Conservation (phyloP, 35 echinoderm and acorn worm species). For the Patiria miniata region DNA sequence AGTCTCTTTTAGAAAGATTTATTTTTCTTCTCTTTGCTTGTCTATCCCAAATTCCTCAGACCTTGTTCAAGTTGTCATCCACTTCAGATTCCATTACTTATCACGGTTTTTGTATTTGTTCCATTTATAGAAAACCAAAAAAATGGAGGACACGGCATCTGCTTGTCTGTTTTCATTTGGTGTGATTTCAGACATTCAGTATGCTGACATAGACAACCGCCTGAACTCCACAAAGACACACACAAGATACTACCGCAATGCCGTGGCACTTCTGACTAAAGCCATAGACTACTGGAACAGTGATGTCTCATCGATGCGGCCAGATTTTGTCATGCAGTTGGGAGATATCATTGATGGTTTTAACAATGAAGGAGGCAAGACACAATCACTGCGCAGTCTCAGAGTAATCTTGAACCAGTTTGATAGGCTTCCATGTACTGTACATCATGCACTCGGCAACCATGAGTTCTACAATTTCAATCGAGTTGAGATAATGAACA, state of each 20-base stretch:
- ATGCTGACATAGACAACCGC: conserved; percentile 69
- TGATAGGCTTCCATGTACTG: conserved; percentile 36
- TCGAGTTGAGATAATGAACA: conserved; percentile 54
- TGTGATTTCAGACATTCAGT: conserved; percentile 88
- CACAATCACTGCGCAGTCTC: conserved; percentile 25
- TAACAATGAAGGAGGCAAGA: conserved; percentile 51
- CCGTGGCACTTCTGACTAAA: conserved; percentile 40
- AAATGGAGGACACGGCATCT: not conserved
- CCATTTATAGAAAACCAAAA: too few relatives aligned
- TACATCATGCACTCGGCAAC: conserved; percentile 79
- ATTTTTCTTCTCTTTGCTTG: too few relatives aligned
- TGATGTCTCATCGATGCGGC: not conserved
- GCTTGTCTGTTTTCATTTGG: conserved; percentile 75
- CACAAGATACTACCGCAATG: conserved; percentile 79
- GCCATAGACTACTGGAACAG: conserved; percentile 69
- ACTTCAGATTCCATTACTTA: too few relatives aligned
- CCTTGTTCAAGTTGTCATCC: too few relatives aligned
- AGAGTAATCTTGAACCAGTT: conserved; percentile 50
- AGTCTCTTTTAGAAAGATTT: too few relatives aligned
- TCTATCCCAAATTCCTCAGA: too few relatives aligned
- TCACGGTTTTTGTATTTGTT: too few relatives aligned
- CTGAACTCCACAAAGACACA: conserved; percentile 45
- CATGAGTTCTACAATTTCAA: conserved; percentile 94
- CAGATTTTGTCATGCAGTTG: conserved; percentile 69
- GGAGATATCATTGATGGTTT: conserved; percentile 89